These are phyloP conservation scores for Branchellion lobata DNA, from an alignment of 2,888 invertebrate species.

Conservation along the genomic window DNA sequence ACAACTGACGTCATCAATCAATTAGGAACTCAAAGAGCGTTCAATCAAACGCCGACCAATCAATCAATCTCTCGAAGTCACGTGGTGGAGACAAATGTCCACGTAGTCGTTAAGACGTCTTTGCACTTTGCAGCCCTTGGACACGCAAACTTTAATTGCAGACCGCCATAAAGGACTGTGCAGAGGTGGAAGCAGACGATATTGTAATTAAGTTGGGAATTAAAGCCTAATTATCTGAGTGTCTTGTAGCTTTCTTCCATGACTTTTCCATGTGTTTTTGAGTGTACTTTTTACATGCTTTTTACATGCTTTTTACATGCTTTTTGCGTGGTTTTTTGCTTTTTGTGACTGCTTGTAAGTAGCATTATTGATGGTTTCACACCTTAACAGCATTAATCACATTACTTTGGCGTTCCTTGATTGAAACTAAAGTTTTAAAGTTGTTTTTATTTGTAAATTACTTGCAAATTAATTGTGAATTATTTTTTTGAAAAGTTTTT, in stretches of 20 bases:
- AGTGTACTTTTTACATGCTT: neutral
- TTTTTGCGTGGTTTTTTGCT: conserved; percentile 2
- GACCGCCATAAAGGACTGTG: neutral
- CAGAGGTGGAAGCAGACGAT: neutral
- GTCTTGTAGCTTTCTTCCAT: neutral
- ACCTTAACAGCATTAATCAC: too few species aligned
- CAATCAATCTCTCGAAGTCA: too few species aligned
- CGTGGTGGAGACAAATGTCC: too few species aligned
- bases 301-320: neutral
- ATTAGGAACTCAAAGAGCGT: too few species aligned
- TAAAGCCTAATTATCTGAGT: neutral
- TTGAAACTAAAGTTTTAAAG: too few species aligned
- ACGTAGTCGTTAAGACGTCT: too few species aligned
- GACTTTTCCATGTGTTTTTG: neutral
- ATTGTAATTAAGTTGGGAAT: neutral
- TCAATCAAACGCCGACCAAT: too few species aligned
- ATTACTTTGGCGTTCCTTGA: too few species aligned
- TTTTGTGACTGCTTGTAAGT: neutral
- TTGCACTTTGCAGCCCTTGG: too few species aligned
- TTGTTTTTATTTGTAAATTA: too few species aligned
- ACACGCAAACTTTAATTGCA: neutral
- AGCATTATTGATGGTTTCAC: neutral
- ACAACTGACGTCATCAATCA: too few species aligned
- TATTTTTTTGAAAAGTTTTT: neutral
- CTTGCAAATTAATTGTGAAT: neutral